Evolutionary conservation across 37 sponge, comb jelly and placozoan species (phyloP).

Genomic region (Tethya wilhelma): DNA sequence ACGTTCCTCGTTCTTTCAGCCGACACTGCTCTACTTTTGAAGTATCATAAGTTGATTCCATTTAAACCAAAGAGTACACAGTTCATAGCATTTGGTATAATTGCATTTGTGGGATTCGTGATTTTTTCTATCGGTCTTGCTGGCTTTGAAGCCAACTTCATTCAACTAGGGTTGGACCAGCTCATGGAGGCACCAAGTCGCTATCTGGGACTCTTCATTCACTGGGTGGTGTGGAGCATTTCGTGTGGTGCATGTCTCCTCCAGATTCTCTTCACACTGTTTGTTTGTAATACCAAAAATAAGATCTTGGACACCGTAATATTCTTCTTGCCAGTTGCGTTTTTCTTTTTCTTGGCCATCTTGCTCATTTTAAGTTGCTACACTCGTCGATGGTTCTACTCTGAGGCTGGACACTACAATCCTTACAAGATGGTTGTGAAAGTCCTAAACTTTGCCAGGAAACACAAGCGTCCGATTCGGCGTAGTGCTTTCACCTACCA

Average conservation of each 20-base stretch:
- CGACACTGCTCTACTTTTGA: background rate
- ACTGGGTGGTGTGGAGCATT: background rate
- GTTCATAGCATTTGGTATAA: no score
- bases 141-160: background rate
- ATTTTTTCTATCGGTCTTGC: background rate
- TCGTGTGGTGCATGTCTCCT: background rate
- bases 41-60: no score
- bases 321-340: background rate
- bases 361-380: background rate
- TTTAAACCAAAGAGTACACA: no score
- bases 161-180: background rate
- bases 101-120: background rate
- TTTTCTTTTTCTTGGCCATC: background rate
- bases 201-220: background rate
- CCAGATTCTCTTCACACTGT: background rate
- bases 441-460: constrained; percentile 6
- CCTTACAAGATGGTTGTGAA: background rate
- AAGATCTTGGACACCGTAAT: background rate
- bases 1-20: no score
- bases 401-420: background rate
- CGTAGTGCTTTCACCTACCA: background rate
- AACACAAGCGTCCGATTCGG: background rate
- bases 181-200: background rate
- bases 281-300: background rate
- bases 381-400: background rate